Evolutionary conservation across 2,797 vertebrate species (phyloP).

Genomic region (Onychomys leucogaster): DNA sequence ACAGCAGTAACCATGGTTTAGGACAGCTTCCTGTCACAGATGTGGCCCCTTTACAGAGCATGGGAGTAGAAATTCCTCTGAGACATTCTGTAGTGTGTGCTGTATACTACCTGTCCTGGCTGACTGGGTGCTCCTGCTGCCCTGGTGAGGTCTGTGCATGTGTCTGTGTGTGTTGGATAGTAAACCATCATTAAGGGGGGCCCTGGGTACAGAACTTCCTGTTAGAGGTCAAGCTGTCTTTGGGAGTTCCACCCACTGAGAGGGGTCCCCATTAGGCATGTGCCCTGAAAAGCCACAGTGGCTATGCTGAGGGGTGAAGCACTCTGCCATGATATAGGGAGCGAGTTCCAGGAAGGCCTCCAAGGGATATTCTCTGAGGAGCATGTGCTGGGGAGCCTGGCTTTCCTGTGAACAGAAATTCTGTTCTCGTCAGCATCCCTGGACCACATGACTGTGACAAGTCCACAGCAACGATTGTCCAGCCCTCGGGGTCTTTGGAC

Average conservation of each 20-base stretch:
- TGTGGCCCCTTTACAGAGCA: not conserved
- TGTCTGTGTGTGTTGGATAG: not conserved
- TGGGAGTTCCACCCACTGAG: not conserved
- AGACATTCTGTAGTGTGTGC: not conserved
- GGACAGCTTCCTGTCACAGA: not conserved
- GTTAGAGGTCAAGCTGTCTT: not conserved
- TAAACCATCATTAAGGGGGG: not conserved
- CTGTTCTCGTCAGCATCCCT: not conserved
- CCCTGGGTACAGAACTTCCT: not conserved
- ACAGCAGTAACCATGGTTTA: not conserved
- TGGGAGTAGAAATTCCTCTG: not conserved
- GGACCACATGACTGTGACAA: not conserved
- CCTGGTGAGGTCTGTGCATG: not conserved
- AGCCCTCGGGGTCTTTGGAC: accelerated
- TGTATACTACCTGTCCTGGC: not conserved
- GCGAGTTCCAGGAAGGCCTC: not conserved
- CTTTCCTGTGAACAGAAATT: not conserved
- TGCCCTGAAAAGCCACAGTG: not conserved
- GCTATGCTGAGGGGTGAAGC: not conserved
- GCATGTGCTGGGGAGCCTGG: not conserved
- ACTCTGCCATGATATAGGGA: accelerated
- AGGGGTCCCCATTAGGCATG: too few species aligned
- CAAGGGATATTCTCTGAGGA: too few species aligned
- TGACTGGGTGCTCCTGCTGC: not conserved
- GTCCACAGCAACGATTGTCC: not conserved